Evolutionary conservation across 2,797 vertebrate genomes (phyloP).

Genomic region (Cygnus olor): DNA sequence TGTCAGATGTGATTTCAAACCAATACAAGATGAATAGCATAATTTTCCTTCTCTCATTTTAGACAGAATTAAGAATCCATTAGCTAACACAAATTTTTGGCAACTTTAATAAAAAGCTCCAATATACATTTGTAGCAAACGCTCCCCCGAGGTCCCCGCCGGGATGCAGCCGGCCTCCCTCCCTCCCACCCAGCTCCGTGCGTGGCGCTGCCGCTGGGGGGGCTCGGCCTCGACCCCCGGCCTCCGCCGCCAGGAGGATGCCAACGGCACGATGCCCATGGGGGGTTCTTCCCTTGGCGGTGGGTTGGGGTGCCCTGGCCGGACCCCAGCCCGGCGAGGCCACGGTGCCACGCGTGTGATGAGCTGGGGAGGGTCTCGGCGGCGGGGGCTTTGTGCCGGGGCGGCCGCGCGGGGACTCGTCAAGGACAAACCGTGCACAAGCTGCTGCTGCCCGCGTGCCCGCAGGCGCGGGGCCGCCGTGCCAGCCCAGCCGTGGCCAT

Average conservation of each 20-base stretch:
- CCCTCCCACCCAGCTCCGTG: neutral
- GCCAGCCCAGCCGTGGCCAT: conserved; percentile 64
- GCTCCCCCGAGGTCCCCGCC: conserved; percentile 67
- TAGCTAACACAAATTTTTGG: conserved; percentile 86
- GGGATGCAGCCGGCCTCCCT: conserved; percentile 8
- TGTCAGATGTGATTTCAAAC: conserved; percentile 93
- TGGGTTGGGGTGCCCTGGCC: accelerated
- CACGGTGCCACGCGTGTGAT: accelerated
- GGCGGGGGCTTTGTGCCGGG: neutral
- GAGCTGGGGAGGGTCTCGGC: neutral
- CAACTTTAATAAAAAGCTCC: conserved; percentile 83
- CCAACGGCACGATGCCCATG: too few species aligned
- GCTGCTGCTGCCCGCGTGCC: conserved; percentile 51
- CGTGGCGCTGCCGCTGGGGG: neutral
- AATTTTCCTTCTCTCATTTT: conserved; percentile 82
- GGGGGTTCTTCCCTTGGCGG: accelerated
- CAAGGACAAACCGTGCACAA: conserved; percentile 57
- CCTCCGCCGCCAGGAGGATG: neutral
- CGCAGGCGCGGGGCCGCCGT: conserved; percentile 42
- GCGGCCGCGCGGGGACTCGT: conserved; percentile 8
- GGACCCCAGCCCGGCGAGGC: accelerated
- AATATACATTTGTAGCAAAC: conserved; percentile 64
- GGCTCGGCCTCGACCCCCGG: neutral
- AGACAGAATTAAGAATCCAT: conserved; percentile 87
- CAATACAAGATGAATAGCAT: conserved; percentile 95